Base-by-base conservation (phyloP, 2,113 vertebrate genomes). In the Oxyruncus cristatus region DNA sequence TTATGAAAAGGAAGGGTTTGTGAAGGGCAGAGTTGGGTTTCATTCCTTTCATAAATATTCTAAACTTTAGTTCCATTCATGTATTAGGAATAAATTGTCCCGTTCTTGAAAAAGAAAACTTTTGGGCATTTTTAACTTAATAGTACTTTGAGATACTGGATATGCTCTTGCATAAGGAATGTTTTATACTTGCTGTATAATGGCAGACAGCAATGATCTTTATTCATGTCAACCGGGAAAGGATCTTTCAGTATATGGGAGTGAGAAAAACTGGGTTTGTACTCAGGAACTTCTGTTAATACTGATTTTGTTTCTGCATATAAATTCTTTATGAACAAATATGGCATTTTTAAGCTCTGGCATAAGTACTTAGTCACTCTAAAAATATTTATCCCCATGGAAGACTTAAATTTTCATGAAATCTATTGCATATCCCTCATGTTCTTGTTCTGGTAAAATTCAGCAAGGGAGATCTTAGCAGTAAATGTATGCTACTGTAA, bases 111-210 rank as follows among this genome's bases (percentile, higher is more conserved):
- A 50, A 62, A 33, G 24, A 91, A 47, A 75, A 44, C 13, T 26
- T 73, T 6, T 6, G 2, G 42, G 12, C 9, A 10, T 49, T 88
- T 90, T 13, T 61, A 52, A 32, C 46, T 30, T 47, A 35, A 28
- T 6, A 21, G 12, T 81, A 33, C 19, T 78, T 65, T 13, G 14
- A 27, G 53, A 27, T 19, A n/a, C 7, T 7, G 33, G 55, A 32
- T 82, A 16, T 0, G 0, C 35, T 18, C 4, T 78, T 85, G 28
- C 37, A 7, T 55, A 42, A 63, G 24, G 18, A 73, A 12, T 17
- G 3, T 49, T 47, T 72, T 35, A 4, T 74, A 18, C 13, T 67
- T 81, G 50, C 42, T 75, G 9, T 81, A 85, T 58, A 50, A 11
- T 42, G 41, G 35, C 16, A 11, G 28, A 56, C 42, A 17, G 32